A percentile compares a stretch with the other conserved stretches of the same genome.
Conservation (phyloP, 2,797 vertebrate genomes). For the Huso huso region DNA sequence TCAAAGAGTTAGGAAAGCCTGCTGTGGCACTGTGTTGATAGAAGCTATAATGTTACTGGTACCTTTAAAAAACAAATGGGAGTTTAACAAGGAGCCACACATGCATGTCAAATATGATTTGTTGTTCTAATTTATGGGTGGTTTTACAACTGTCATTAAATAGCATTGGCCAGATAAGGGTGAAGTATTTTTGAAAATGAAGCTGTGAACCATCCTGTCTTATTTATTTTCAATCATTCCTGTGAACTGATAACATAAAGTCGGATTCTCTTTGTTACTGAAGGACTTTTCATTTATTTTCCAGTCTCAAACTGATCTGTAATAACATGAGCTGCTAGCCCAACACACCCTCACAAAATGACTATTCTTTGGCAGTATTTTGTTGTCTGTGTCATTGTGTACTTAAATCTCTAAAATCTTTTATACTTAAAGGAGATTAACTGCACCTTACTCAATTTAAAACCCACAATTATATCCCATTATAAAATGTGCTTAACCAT, state of each 20-base stretch:
- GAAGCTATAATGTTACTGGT: background rate
- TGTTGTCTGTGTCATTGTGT: background rate
- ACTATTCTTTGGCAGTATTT: conserved; percentile 36
- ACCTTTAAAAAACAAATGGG: background rate
- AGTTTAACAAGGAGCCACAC: conserved; percentile 8
- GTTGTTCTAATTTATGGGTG: background rate
- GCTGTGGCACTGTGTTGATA: background rate
- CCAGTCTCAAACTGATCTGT: conserved; percentile 18
- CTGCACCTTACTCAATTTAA: no score
- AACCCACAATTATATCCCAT: no score
- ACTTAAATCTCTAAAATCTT: no score
- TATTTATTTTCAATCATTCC: conserved; percentile 6
- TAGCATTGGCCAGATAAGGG: background rate
- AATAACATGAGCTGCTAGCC: conserved; percentile 24
- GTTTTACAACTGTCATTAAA: background rate
- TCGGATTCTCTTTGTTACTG: background rate
- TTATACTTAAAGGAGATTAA: no score
- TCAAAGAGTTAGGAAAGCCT: no score
- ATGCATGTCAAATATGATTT: background rate
- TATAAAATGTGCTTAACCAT: no score
- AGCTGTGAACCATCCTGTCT: conserved; percentile 16
- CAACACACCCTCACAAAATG: conserved; percentile 39
- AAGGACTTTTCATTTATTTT: conserved; percentile 8
- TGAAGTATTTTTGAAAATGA: conserved; percentile 17
- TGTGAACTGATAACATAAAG: conserved; percentile 9